Evolutionary conservation across 1,140 invertebrate genomes (phyloP).

Genomic region (Danaus melanippus): DNA sequence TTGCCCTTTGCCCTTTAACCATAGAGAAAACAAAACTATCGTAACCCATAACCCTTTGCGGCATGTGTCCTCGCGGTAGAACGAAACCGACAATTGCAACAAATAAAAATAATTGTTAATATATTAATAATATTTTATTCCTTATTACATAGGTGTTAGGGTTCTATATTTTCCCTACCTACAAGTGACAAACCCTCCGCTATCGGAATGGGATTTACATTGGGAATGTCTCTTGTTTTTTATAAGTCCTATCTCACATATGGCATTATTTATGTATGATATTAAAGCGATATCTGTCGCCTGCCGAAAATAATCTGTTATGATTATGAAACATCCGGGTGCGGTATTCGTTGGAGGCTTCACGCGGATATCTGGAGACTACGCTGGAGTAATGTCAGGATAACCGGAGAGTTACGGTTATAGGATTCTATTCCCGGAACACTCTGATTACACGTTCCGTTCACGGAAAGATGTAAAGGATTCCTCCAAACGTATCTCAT

Average conservation of each 20-base stretch:
- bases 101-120: conserved; percentile 10
- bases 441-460: too few relatives aligned
- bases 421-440: too few relatives aligned
- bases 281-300: conserved; percentile 25
- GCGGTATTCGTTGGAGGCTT: conserved; percentile 2
- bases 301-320: conserved; percentile 19
- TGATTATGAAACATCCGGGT: conserved; percentile 5
- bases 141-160: conserved; percentile 4
- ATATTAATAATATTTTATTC: conserved; percentile 2
- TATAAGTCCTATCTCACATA: conserved; percentile 39
- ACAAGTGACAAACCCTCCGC: too few relatives aligned
- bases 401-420: background rate
- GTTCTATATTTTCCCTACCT: too few relatives aligned
- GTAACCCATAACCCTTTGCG: conserved; percentile 56
- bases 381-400: background rate
- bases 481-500: too few relatives aligned
- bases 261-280: conserved; percentile 43
- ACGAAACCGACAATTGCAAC: conserved; percentile 36
- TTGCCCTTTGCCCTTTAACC: conserved; percentile 60
- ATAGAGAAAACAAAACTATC: conserved; percentile 60
- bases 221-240: conserved; percentile 41
- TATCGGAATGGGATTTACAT: conserved; percentile 34
- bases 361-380: conserved; percentile 8
- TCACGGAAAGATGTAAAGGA: too few relatives aligned
- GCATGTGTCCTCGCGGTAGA: conserved; percentile 45